phyloP scores from a whole-genome alignment of 2,797 vertebrate genomes.

The Glossophaga mutica region DNA sequence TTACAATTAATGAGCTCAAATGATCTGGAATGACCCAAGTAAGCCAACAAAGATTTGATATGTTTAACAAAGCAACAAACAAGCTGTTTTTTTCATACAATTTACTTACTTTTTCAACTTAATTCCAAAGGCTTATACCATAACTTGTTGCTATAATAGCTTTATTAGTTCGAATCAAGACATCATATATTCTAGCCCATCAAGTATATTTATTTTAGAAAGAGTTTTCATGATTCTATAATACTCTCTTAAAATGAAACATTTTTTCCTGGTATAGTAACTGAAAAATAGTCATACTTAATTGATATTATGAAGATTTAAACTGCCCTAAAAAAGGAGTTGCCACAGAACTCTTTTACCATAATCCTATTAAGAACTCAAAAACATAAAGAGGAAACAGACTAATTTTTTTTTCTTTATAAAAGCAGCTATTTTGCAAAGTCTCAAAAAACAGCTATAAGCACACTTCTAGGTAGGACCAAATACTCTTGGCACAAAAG shows the following conservation, averaged over 20 bases:
- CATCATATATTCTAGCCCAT: background rate
- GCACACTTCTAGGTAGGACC: background rate
- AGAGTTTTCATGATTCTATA: slow-evolving; percentile 8
- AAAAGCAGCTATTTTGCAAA: slow-evolving; percentile 47
- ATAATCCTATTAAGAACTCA: background rate
- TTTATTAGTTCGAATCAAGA: background rate
- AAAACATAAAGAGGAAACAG: background rate
- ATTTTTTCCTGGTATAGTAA: slow-evolving; percentile 52
- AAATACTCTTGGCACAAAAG: background rate
- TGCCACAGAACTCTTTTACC: slow-evolving; percentile 32
- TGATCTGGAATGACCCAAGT: background rate
- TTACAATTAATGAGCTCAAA: background rate
- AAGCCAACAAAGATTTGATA: background rate
- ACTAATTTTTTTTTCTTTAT: slow-evolving; percentile 44
- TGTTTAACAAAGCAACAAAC: background rate
- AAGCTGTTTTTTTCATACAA: background rate
- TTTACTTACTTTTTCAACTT: background rate
- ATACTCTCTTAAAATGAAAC: slow-evolving; percentile 25
- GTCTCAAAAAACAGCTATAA: slow-evolving; percentile 56
- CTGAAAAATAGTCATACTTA: slow-evolving; percentile 49
- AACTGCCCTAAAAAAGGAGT: slow-evolving; percentile 56
- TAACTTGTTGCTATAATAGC: background rate
- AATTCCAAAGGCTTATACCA: background rate
- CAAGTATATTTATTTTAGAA: background rate
- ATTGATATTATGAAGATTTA: slow-evolving; percentile 45